Conservation (phyloP, 2,888 invertebrate genomes). For the Cataglyphis albicans region DNA sequence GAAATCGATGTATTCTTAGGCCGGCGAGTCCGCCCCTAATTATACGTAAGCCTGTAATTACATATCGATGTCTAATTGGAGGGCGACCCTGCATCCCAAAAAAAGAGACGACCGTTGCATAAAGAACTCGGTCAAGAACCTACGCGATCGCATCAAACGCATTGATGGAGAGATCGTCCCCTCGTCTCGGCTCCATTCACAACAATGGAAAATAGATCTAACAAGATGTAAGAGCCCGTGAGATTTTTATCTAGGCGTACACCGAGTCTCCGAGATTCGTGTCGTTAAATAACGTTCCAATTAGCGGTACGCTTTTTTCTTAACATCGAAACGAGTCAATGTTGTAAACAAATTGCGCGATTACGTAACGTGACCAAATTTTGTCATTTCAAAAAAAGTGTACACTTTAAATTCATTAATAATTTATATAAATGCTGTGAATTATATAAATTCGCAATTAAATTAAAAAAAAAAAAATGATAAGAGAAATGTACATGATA, state of each 20-base stretch:
- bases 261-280: conserved; percentile 18
- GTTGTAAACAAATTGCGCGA: neutral
- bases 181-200: neutral
- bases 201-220: conserved; percentile 47
- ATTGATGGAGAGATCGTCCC: conserved; percentile 10
- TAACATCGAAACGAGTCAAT: neutral
- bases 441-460: no score
- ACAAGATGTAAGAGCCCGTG: neutral
- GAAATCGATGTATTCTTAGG: conserved; percentile 52
- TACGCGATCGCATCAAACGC: conserved; percentile 25
- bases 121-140: conserved; percentile 45
- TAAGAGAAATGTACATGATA: neutral
- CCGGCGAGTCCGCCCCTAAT: conserved; percentile 41
- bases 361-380: neutral
- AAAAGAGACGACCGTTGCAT: conserved; percentile 21
- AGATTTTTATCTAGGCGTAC: conserved; percentile 5
- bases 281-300: conserved; percentile 26
- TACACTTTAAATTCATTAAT: neutral
- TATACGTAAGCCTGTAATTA: conserved; percentile 43
- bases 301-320: conserved; percentile 11
- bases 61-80: conserved; percentile 45
- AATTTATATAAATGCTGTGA: neutral
- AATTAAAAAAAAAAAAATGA: no score
- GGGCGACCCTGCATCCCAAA: conserved; percentile 4
- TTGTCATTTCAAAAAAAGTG: neutral